phyloP scores from a whole-genome alignment of 2,888 invertebrate species.

The Zygaena filipendulae region DNA sequence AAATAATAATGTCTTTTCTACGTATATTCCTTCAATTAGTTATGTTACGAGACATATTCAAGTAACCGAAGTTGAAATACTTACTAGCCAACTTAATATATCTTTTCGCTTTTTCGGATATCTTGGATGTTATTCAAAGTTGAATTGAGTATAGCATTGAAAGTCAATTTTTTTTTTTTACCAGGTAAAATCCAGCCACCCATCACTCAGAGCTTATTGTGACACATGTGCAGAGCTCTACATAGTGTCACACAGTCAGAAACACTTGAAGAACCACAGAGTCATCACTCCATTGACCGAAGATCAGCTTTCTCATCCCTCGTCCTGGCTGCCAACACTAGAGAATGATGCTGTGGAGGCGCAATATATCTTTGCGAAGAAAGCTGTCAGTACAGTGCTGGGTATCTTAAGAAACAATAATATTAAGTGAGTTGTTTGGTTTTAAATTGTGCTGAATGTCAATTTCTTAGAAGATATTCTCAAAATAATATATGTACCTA shows the following conservation, averaged over 20 bases:
- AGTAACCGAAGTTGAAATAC: too few relatives aligned
- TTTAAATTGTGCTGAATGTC: not conserved
- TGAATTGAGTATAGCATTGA: too few relatives aligned
- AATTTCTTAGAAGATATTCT: too few relatives aligned
- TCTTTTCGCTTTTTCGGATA: too few relatives aligned
- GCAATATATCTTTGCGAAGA: conserved; percentile 85
- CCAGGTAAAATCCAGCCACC: conserved; percentile 48
- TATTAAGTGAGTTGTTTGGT: not conserved
- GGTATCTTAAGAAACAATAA: conserved; percentile 62
- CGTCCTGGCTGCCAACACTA: conserved; percentile 74
- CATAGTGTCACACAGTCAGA: conserved; percentile 30
- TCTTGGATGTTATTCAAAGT: too few relatives aligned
- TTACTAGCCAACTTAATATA: too few relatives aligned
- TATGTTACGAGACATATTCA: too few relatives aligned
- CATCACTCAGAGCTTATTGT: conserved; percentile 70
- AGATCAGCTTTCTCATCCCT: conserved; percentile 70
- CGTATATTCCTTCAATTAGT: conserved; percentile 2
- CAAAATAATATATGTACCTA: too few relatives aligned
- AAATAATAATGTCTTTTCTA: conserved; percentile 5
- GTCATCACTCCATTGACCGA: conserved; percentile 62
- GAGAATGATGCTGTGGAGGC: conserved; percentile 85
- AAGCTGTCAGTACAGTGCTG: conserved; percentile 72
- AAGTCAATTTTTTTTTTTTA: too few relatives aligned
- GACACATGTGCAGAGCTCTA: conserved; percentile 71
- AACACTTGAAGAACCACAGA: conserved; percentile 69